Conservation (phyloP, 2,888 invertebrate genomes). For the Brachypalpus laphriformis region DNA sequence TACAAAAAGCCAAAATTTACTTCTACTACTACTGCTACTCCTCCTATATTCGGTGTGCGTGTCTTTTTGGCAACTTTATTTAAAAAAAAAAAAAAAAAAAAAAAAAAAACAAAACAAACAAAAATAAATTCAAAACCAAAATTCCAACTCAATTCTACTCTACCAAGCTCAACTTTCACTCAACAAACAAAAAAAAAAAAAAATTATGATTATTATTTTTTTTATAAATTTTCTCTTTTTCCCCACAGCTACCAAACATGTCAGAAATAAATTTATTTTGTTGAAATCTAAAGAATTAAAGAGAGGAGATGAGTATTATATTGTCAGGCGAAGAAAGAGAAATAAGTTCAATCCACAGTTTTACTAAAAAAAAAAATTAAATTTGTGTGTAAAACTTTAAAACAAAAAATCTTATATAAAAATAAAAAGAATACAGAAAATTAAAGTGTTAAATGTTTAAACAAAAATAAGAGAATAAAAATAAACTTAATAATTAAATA, state of each 20-base stretch:
- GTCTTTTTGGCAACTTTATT: background rate
- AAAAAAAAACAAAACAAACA: background rate
- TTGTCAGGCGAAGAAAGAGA: conserved; percentile 74
- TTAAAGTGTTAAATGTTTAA: conserved; percentile 54
- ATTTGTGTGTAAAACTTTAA: conserved; percentile 3
- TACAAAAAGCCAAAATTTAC: conserved; percentile 24
- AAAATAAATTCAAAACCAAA: background rate
- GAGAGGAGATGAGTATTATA: conserved; percentile 72
- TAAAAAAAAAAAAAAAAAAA: background rate
- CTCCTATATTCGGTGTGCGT: conserved; percentile 12
- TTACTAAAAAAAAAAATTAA: conserved; percentile 24
- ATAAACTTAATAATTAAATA: conserved; percentile 29
- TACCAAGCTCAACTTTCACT: conserved; percentile 62
- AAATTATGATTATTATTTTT: conserved; percentile 71
- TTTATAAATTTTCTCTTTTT: conserved; percentile 71
- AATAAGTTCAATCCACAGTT: conserved; percentile 67
- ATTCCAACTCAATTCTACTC: conserved; percentile 27
- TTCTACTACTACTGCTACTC: conserved; percentile 11
- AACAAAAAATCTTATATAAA: conserved; percentile 5
- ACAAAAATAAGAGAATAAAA: conserved; percentile 1
- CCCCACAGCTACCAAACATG: conserved; percentile 74
- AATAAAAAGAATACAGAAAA: background rate
- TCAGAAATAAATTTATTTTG: conserved; percentile 73
- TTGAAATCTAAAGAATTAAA: conserved; percentile 73
- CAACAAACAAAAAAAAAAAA: conserved; percentile 41